Conservation (phyloP, 2,113 vertebrate species). For the Gasterosteus aculeatus region DNA sequence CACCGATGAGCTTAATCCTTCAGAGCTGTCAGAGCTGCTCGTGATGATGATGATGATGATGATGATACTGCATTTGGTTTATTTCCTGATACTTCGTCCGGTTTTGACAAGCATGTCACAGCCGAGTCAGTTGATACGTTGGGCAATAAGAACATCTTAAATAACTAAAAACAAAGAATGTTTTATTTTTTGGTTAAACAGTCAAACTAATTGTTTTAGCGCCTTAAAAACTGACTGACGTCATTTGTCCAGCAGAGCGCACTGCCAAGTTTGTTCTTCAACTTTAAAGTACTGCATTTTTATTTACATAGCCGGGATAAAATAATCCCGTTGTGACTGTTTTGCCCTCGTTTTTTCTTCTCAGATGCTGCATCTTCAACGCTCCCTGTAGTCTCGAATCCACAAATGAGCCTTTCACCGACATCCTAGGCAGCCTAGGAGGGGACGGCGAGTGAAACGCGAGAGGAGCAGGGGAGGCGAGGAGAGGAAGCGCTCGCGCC, state of each 20-base stretch:
- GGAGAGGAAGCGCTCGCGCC: conserved; percentile 35
- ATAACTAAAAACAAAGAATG: no score
- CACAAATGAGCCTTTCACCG: conserved; percentile 64
- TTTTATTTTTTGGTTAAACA: neutral
- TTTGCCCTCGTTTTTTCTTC: conserved; percentile 41
- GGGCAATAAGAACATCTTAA: neutral
- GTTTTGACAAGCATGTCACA: conserved; percentile 13
- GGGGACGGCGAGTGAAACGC: conserved; percentile 29
- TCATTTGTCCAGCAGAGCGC: neutral
- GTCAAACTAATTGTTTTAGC: neutral
- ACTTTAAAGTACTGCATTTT: neutral
- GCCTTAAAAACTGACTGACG: neutral
- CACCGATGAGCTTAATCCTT: conserved; percentile 2
- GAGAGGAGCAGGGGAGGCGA: conserved; percentile 22
- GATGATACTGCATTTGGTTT: conserved; percentile 1
- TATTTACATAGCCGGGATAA: neutral
- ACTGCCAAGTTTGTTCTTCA: neutral
- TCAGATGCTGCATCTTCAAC: conserved; percentile 75
- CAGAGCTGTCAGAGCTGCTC: conserved; percentile 5
- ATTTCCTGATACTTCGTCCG: conserved; percentile 1
- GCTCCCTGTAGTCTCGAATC: conserved; percentile 46
- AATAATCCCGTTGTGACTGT: neutral
- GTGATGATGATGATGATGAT: neutral
- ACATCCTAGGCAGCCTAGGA: conserved; percentile 62
- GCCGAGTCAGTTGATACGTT: neutral